A percentile compares a stretch with the other conserved stretches of the same genome.
Evolutionary conservation across 2,888 invertebrate genomes (phyloP).

Genomic region (Disparrhopalites patrizii): DNA sequence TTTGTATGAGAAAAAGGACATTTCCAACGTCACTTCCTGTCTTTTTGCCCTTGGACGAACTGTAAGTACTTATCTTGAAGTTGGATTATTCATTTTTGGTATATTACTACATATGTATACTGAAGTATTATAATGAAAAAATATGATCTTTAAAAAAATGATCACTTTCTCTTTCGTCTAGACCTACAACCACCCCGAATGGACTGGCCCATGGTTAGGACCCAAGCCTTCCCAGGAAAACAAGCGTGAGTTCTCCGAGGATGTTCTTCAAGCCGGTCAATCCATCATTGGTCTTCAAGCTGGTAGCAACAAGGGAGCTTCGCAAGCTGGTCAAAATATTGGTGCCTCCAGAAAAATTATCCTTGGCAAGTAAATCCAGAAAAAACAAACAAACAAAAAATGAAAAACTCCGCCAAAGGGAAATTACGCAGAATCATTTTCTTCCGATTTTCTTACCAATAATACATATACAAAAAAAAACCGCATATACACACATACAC

Average conservation of each 20-base stretch:
- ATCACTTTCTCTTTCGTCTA: constrained; percentile 51
- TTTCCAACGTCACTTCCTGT: constrained; percentile 76
- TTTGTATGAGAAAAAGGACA: constrained; percentile 90
- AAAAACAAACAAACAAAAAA: too few relatives aligned
- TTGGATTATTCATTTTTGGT: too few relatives aligned
- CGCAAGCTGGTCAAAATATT: constrained; percentile 84
- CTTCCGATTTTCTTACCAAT: too few relatives aligned
- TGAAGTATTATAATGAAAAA: background rate
- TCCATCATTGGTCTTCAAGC: constrained; percentile 89
- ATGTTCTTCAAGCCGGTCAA: constrained; percentile 82
- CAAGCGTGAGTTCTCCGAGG: constrained; percentile 91
- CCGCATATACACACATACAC: too few relatives aligned
- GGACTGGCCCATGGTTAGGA: constrained; percentile 82
- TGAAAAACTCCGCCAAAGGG: too few relatives aligned
- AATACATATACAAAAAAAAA: too few relatives aligned
- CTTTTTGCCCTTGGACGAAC: constrained; percentile 80
- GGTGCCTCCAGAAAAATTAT: constrained; percentile 88
- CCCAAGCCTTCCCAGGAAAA: constrained; percentile 91
- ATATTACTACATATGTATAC: too few relatives aligned
- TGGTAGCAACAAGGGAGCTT: constrained; percentile 93
- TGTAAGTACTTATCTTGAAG: constrained; percentile 57
- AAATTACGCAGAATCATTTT: too few relatives aligned
- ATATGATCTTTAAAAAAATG: background rate
- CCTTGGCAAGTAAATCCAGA: constrained; percentile 71
- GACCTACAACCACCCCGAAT: constrained; percentile 81